A percentile compares a stretch with the other conserved stretches of the same genome.
These are phyloP conservation scores for Calycopis cecrops DNA, from an alignment of 1,140 invertebrate species.

Conservation along the genomic window DNA sequence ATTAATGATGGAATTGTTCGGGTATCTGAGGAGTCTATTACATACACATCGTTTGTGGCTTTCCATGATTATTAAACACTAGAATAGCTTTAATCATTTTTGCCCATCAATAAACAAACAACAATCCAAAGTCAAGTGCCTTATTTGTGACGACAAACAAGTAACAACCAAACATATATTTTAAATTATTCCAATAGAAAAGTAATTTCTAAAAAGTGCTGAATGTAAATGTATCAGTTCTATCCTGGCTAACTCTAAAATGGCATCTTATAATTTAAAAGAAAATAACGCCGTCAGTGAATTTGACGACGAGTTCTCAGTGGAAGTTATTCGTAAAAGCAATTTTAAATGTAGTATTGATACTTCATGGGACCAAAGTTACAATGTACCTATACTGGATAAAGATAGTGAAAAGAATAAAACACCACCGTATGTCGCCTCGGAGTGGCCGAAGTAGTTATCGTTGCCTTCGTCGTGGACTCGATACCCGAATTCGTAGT, in stretches of 20 bases:
- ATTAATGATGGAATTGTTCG: too few relatives aligned
- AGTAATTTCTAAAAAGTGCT: too few relatives aligned
- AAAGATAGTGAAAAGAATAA: slow-evolving; percentile 34
- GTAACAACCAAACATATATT: too few relatives aligned
- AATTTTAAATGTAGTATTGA: slow-evolving; percentile 35
- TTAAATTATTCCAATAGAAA: too few relatives aligned
- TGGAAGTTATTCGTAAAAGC: slow-evolving; percentile 57
- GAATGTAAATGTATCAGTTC: too few relatives aligned
- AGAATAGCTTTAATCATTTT: slow-evolving; percentile 99
- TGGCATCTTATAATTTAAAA: slow-evolving; percentile 26
- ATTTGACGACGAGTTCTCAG: slow-evolving; percentile 34
- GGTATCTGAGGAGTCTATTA: too few relatives aligned
- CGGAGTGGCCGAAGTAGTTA: slow-evolving; percentile 84
- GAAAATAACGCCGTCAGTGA: slow-evolving; percentile 30
- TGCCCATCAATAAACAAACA: not conserved
- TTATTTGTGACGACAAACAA: too few relatives aligned
- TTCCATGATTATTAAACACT: slow-evolving; percentile 99
- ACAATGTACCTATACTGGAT: slow-evolving; percentile 37
- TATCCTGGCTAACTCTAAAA: too few relatives aligned
- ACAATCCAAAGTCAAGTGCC: not conserved
- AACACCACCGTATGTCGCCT: slow-evolving; percentile 67
- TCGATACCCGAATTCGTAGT: slow-evolving; percentile 85
- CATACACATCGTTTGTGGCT: too few relatives aligned
- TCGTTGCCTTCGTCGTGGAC: slow-evolving; percentile 81
- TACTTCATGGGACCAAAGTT: slow-evolving; percentile 52